Evolutionary conservation across 2,888 invertebrate species (phyloP), one percentile per base, ranked within the genome.

Genomic region (Ichneumon xanthorius): DNA sequence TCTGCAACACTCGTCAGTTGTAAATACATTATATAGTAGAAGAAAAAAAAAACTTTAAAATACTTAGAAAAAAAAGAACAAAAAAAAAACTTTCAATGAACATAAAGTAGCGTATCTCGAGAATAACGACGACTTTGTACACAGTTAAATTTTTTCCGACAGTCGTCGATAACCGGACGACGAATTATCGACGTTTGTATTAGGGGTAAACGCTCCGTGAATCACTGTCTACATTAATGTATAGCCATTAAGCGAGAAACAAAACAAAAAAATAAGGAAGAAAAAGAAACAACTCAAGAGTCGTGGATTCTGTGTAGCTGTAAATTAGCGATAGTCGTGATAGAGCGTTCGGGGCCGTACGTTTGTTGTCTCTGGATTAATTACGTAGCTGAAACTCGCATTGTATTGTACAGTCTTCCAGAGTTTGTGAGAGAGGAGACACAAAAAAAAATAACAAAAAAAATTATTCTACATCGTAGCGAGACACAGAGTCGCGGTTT

Each of bases 321-420:
- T 76, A 80, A 77, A 26, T 76, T 76, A 65, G 22, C 33, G 40
- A 70, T 82, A 73, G 68, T 68, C 72, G 75, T 70, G 26, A 61
- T 55, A 79, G 61, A 72, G 58, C 22, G 48, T 78, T 53, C 30
- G 50, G 63, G 26, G 45, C 26, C 53, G 72, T 58, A 55, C 67
- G 79, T 45, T 48, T 50, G 19, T 63, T 50, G 22, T 55, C 72
- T 77, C 72, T 84, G 77, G 67, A 68, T 61, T 75, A 68, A 48
- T 48, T 68, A 75, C 48, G 78, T 85, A 75, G 78, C 79, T 16
- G n/a, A 63, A 48, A 77, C 65, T 80, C 77, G 84, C 81, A 63
- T 68, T 78, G 72, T 82, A 67, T 80, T 76, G 78, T 87, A 86
- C 86, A 83, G 87, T 87, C 87, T 87, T 87, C 86, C 87, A 87